Base-by-base conservation (phyloP, 2,113 vertebrate species). In the Solenodon paradoxus region DNA sequence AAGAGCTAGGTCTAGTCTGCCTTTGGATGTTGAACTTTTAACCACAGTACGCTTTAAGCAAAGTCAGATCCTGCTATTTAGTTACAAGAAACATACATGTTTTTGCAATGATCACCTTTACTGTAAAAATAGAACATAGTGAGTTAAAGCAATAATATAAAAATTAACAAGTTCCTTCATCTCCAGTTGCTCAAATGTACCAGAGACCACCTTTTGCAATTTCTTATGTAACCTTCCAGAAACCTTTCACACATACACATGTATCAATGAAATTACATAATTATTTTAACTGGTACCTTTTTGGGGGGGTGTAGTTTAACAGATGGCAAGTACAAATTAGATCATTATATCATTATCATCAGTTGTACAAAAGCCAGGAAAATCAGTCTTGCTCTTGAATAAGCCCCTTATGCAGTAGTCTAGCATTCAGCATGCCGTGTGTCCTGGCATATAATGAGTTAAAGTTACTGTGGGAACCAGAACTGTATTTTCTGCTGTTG, bases 291-390 rank as follows among this genome's bases (percentile, higher is more conserved):
- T 94, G 72, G 47, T 84, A 38, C 57, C 26, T 28, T 92, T 95
- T 75, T 63, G 4, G 26, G 7, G 9, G 28, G 5, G 28, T 30
- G 59, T 86, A 47, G 90, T 77, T 92, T 87, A 85, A 96, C 53
- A 81, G 84, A 74, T 69, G 75, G 38, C 45, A 71, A 80, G 69
- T 90, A 71, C 64, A 92, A 45, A 96, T 96, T 95, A 96, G 88
- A 69, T 96, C 63, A n/a, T 86, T 89, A 30, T 74, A 63, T 72
- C 10, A 49, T 49, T 94, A 35, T 72, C 55, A 88, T 90, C 78
- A 45, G 28, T 82, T 89, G 59, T 83, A 72, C 45, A 45, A 86
- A 90, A 91, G 74, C 71, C 88, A 90, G 84, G 88, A 95, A 79
- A 95, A 35, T 51, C 68, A 88, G n/a, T 9, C 1, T 75, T 66